phyloP scores from a whole-genome alignment of 35 echinoderm and acorn worm genomes.

The Hemicentrotus pulcherrimus region DNA sequence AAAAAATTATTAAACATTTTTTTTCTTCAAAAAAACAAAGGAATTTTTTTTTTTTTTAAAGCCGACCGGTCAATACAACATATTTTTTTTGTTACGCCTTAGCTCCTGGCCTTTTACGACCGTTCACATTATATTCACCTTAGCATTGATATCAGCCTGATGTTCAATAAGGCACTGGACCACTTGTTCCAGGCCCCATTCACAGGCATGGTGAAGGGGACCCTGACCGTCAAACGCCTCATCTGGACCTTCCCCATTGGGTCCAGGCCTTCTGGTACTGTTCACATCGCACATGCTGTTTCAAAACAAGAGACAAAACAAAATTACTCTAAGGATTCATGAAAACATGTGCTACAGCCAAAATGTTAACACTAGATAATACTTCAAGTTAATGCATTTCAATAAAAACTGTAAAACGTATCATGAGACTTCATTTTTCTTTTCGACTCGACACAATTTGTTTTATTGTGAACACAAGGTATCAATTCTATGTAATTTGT shows the following conservation, averaged over 20 bases:
- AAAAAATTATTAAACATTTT: no score
- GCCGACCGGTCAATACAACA: no score
- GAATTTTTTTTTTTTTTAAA: no score
- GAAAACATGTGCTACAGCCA: not conserved
- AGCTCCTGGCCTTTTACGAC: not conserved
- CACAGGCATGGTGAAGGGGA: conserved; percentile 89
- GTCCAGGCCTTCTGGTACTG: conserved; percentile 87
- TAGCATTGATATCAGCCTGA: conserved; percentile 95
- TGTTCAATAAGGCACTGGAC: conserved; percentile 98
- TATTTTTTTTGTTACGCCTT: no score
- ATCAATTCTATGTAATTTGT: no score
- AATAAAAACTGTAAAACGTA: not conserved
- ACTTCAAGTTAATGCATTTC: not conserved
- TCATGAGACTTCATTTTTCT: not conserved
- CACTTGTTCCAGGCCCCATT: conserved; percentile 94
- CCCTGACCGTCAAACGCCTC: conserved; percentile 82
- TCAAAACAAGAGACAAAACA: not conserved
- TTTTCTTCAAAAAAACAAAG: no score
- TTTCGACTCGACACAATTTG: no score
- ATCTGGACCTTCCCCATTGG: conserved; percentile 84
- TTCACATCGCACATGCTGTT: conserved; percentile 95
- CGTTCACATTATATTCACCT: conserved; percentile 57
- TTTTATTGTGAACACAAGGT: no score
- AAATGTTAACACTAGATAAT: not conserved
- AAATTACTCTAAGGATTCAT: not conserved